Percentiles rank a stretch among this genome's conserved stretches.
Conservation (phyloP, 1,140 invertebrate genomes). For the Chionoecetes opilio region DNA sequence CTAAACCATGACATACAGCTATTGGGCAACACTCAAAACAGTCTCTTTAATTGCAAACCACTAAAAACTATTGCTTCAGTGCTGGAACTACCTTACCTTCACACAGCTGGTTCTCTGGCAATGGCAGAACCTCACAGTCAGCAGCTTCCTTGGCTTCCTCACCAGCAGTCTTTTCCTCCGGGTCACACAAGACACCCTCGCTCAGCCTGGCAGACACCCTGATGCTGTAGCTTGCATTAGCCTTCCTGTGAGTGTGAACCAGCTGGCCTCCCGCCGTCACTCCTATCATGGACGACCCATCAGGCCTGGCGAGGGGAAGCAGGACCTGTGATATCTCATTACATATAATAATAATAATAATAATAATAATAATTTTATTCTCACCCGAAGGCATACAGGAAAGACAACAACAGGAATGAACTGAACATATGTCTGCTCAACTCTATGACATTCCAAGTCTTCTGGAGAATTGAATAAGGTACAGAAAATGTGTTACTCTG, state of each 20-base stretch:
- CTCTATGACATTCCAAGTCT: too few species aligned
- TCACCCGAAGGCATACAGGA: too few species aligned
- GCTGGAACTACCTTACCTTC: background rate
- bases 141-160: background rate
- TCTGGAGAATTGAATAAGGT: too few species aligned
- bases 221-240: constrained; percentile 41
- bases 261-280: constrained; percentile 35
- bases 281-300: constrained; percentile 58
- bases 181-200: background rate
- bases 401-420: too few species aligned
- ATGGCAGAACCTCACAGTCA: background rate
- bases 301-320: constrained; percentile 18
- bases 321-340: background rate
- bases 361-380: too few species aligned
- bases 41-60: too few species aligned
- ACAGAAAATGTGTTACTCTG: too few species aligned
- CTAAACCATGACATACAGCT: too few species aligned
- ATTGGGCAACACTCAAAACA: too few species aligned
- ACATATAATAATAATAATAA: too few species aligned
- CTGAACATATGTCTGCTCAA: too few species aligned
- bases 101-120: background rate
- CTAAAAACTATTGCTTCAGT: background rate
- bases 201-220: constrained; percentile 29
- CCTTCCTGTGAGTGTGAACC: constrained; percentile 43
- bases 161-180: background rate